Conservation (phyloP, 1,140 invertebrate genomes). For the Cydia fagiglandana region DNA sequence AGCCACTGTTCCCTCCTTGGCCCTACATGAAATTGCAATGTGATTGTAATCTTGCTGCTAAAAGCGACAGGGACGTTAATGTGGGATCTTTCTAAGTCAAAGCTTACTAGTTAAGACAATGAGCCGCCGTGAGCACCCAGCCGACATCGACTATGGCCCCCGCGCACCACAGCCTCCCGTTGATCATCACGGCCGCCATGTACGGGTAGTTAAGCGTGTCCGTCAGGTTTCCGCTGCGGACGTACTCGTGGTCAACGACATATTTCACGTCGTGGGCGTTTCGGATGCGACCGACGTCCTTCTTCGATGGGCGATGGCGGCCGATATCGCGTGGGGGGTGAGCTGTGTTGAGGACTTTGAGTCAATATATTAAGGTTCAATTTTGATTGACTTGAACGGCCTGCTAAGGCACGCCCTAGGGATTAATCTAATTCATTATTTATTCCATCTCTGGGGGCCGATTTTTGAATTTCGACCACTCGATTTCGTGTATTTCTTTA, state of each 20-base stretch:
- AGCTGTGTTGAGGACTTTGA: neutral
- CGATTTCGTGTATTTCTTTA: too few relatives aligned
- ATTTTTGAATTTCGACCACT: too few relatives aligned
- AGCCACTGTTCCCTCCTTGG: too few relatives aligned
- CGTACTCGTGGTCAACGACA: slow-evolving; percentile 38
- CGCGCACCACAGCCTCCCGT: slow-evolving; percentile 78
- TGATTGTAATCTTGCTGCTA: too few relatives aligned
- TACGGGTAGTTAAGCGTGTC: slow-evolving; percentile 66
- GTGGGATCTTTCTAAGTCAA: neutral
- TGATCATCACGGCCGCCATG: slow-evolving; percentile 69
- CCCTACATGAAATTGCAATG: too few relatives aligned
- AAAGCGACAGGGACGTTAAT: too few relatives aligned
- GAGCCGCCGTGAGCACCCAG: slow-evolving; percentile 82
- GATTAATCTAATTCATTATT: too few relatives aligned
- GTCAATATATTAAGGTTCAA: too few relatives aligned
- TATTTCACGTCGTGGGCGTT: slow-evolving; percentile 43
- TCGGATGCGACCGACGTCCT: slow-evolving; percentile 44
- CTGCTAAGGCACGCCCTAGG: too few relatives aligned
- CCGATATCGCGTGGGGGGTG: neutral
- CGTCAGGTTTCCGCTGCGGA: slow-evolving; percentile 51
- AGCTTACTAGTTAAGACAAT: slow-evolving; percentile 79
- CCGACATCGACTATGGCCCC: slow-evolving; percentile 80
- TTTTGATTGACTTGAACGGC: too few relatives aligned
- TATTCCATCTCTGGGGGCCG: too few relatives aligned
- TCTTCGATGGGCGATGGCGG: slow-evolving; percentile 35